These are phyloP conservation scores for Bothrops alternatus DNA, from an alignment of 2,797 vertebrate genomes.

Conservation along the genomic window DNA sequence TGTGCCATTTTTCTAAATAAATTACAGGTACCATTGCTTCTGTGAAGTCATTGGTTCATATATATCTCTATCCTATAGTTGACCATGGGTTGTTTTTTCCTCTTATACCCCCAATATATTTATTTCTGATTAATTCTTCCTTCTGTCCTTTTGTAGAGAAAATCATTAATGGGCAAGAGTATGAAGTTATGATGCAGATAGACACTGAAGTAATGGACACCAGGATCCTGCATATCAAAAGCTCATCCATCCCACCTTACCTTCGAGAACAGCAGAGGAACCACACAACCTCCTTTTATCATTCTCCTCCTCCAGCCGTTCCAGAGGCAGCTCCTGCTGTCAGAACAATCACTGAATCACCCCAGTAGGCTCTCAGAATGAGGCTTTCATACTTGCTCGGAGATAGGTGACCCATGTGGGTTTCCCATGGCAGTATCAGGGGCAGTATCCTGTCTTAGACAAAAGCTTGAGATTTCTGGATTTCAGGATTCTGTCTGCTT, in stretches of 20 bases:
- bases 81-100: not conserved
- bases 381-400: too few species aligned
- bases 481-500: not conserved
- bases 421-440: not conserved
- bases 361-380: slow-evolving; percentile 54
- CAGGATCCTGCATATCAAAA: slow-evolving; percentile 91
- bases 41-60: not conserved
- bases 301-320: slow-evolving; percentile 66
- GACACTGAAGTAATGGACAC: slow-evolving; percentile 97
- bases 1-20: not conserved
- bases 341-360: slow-evolving; percentile 69
- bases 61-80: not conserved
- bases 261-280: slow-evolving; percentile 82
- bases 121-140: not conserved
- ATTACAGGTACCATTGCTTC: not conserved
- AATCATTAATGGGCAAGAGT: slow-evolving; percentile 87
- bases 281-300: slow-evolving; percentile 78
- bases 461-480: not conserved
- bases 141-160: slow-evolving; percentile 76
- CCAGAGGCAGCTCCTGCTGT: slow-evolving; percentile 61
- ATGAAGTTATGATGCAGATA: slow-evolving; percentile 98
- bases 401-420: not conserved
- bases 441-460: not conserved
- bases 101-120: not conserved
- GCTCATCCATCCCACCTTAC: slow-evolving; percentile 85